Evolutionary conservation across 2,797 vertebrate genomes (phyloP), one percentile per base, ranked within the genome.

Genomic region (Ctenopoma kingsleyae): DNA sequence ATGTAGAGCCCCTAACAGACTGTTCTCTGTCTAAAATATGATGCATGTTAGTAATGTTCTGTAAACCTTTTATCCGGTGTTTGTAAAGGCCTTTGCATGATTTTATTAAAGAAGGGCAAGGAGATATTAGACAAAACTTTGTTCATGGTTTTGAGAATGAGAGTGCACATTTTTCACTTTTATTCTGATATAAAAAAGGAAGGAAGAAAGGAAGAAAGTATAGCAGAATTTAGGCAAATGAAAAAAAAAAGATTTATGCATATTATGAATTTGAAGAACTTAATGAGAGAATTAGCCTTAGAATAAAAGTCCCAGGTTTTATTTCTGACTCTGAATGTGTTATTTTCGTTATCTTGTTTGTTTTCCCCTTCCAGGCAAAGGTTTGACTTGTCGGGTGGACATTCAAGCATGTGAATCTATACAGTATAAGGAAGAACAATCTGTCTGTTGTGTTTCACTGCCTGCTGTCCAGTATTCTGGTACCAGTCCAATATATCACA

Each of bases 11-110:
- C 20, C 35, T 71, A 15, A 47, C 13, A 25, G 22, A 67, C 48
- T 61, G 20, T 36, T 64, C 17, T 15, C 41, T 67, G 53, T 76
- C 52, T 58, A 68, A 74, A 76, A 75, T 66, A 56, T 38, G 62
- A 67, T 13, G 36, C 49, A 51, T 76, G 46, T 65, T 23, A 43
- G 54, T 51, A 47, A 63, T 64, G 30, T 51, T 54, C 36, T 44
- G 55, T 71, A 52, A 72, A 74, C 35, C 51, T 65, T 71, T 64
- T 36, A 61, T 58, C 41, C 64, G 11, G 3, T 55, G 54, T 68
- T 51, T 76, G 63, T 49, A 46, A 36, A 36, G 8, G 8, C 2
- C 11, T 36, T 10, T 36, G 9, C 0, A 36, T 36, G 11, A 11
- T 36, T 36, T 2, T 36, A 36, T 9, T 10, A 36, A 11, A 9